phyloP scores from a whole-genome alignment of 1,140 invertebrate genomes.

The Trichogramma pretiosum region DNA sequence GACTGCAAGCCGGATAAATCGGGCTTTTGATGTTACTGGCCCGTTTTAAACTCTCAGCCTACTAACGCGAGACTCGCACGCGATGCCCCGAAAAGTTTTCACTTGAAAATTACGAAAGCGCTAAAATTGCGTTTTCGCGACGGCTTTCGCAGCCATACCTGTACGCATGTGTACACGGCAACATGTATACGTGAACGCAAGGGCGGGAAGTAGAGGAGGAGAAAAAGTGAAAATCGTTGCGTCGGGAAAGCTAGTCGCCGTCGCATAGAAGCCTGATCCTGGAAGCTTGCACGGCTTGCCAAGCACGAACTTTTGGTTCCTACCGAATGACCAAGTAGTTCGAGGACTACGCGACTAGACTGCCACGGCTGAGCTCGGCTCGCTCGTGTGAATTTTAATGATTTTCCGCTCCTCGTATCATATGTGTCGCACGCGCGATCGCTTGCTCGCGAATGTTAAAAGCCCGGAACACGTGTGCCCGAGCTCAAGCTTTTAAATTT shows the following conservation, averaged over 20 bases:
- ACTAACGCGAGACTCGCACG: neutral
- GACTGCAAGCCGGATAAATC: slow-evolving; percentile 34
- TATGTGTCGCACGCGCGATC: no score
- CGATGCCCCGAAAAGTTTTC: no score
- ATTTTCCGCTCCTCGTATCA: no score
- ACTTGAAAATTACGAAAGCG: no score
- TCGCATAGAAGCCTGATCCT: slow-evolving; percentile 34
- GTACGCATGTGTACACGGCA: no score
- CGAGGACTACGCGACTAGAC: neutral
- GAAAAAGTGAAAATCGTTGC: slow-evolving; percentile 3
- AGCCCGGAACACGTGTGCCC: no score
- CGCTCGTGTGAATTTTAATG: no score
- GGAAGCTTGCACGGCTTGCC: slow-evolving; percentile 35
- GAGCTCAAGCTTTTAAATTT: no score
- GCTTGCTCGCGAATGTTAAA: no score
- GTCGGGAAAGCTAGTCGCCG: neutral
- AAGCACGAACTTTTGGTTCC: slow-evolving; percentile 36
- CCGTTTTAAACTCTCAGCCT: slow-evolving; percentile 10
- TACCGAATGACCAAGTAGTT: slow-evolving; percentile 15
- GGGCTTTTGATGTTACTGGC: slow-evolving; percentile 44
- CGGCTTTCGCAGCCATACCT: neutral
- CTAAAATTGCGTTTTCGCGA: no score
- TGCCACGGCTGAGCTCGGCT: no score
- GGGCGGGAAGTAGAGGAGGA: neutral
- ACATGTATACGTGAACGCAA: slow-evolving; percentile 10